Percentiles rank a stretch among this genome's conserved stretches.
Conservation (phyloP, 2,113 vertebrate species). For the Phycodurus eques region DNA sequence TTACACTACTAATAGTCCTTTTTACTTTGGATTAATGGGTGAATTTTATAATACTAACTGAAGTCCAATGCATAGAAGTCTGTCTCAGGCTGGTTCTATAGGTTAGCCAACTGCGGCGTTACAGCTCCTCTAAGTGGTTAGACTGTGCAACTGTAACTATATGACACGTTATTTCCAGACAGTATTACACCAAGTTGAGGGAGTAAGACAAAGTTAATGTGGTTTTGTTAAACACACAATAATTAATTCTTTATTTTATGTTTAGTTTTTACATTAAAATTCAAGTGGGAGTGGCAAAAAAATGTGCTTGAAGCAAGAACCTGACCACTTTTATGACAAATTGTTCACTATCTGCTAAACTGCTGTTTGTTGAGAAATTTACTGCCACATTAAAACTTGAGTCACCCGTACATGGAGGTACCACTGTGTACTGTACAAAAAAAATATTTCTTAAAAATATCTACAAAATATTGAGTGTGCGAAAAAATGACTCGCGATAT, state of each 20-base stretch:
- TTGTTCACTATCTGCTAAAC: too few relatives aligned
- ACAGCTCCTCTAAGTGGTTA: conserved; percentile 13
- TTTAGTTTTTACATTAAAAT: too few relatives aligned
- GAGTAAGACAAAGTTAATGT: too few relatives aligned
- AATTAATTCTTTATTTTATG: too few relatives aligned
- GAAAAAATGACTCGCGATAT: neutral
- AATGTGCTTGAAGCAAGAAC: too few relatives aligned
- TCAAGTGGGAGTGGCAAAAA: too few relatives aligned
- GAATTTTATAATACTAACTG: neutral
- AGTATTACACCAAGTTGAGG: neutral
- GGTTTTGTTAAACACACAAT: too few relatives aligned
- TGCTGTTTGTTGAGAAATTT: too few relatives aligned
- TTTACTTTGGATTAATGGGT: neutral
- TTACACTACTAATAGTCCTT: neutral
- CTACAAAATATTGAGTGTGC: neutral
- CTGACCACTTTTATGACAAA: too few relatives aligned
- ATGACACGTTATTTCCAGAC: neutral
- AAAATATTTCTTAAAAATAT: neutral
- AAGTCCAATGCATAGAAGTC: neutral
- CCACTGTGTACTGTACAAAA: too few relatives aligned
- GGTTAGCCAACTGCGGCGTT: neutral
- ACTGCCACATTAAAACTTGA: too few relatives aligned
- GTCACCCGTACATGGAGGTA: too few relatives aligned
- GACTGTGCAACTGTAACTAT: neutral
- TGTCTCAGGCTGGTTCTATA: neutral